Conservation (phyloP, 2,113 vertebrate genomes). For the Mormoops blainvillei region DNA sequence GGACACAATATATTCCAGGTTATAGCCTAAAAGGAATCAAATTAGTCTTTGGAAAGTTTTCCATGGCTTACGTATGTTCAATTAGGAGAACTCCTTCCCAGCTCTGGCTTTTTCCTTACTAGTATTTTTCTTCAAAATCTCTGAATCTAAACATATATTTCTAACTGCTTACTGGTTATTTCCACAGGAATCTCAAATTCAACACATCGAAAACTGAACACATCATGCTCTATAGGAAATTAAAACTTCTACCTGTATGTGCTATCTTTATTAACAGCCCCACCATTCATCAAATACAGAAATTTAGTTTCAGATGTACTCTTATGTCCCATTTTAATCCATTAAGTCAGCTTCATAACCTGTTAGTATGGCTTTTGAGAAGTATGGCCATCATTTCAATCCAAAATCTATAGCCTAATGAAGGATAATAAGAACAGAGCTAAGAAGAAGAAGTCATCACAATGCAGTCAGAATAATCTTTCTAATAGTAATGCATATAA, state of each 20-base stretch:
- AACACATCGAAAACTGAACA: not conserved
- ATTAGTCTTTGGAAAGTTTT: not conserved
- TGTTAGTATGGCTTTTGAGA: not conserved
- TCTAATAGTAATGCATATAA: no score
- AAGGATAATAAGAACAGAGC: not conserved
- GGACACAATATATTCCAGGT: not conserved
- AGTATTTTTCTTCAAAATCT: not conserved
- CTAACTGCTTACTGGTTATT: not conserved
- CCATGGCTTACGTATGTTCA: not conserved
- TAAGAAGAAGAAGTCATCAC: not conserved
- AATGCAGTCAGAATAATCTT: not conserved
- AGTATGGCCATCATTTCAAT: not conserved
- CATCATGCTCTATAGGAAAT: not conserved
- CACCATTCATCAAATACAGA: not conserved
- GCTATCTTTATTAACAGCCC: not conserved
- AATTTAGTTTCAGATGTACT: conserved; percentile 12
- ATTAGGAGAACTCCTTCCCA: not conserved
- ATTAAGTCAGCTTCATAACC: not conserved
- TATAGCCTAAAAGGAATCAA: not conserved
- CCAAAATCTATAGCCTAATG: not conserved
- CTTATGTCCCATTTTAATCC: not conserved
- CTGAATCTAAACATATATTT: not conserved
- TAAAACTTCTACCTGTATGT: not conserved
- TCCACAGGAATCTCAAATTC: not conserved
- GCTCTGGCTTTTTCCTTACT: not conserved